Conservation (phyloP, 2,113 vertebrate species). For the Speoplatyrhinus poulsoni region DNA sequence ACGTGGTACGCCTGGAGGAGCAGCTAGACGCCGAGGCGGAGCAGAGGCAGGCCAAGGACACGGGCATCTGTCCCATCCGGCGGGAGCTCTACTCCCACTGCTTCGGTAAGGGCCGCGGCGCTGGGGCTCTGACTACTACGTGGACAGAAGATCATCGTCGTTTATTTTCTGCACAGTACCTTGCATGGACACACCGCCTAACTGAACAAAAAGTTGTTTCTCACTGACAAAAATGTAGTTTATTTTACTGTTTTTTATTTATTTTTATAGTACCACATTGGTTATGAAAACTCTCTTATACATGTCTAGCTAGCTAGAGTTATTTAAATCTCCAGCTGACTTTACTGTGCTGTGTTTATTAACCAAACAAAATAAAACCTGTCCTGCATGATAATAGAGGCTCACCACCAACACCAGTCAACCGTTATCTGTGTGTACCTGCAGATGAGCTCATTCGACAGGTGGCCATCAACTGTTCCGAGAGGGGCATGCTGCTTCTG, state of each 20-base stretch:
- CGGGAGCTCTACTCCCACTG: conserved; percentile 91
- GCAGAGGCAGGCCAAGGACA: conserved; percentile 86
- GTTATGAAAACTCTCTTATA: too few species aligned
- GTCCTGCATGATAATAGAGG: background rate
- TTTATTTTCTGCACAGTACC: too few species aligned
- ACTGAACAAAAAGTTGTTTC: too few species aligned
- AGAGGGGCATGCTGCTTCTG: conserved; percentile 87
- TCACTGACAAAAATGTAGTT: too few species aligned
- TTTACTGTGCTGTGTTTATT: too few species aligned
- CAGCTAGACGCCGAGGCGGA: conserved; percentile 84
- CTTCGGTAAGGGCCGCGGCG: conserved; percentile 79
- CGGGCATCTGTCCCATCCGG: conserved; percentile 90
- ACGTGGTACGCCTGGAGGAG: conserved; percentile 86
- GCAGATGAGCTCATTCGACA: conserved; percentile 95
- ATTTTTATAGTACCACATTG: too few species aligned
- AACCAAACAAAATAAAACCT: too few species aligned
- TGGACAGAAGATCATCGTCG: background rate
- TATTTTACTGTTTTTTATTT: too few species aligned
- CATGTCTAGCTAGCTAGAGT: too few species aligned
- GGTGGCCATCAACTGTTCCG: conserved; percentile 88
- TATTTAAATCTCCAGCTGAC: too few species aligned
- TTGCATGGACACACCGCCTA: too few species aligned
- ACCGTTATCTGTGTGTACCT: background rate
- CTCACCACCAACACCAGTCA: background rate
- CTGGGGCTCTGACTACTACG: background rate